These are phyloP conservation scores for Trinorchestia longiramus DNA, from an alignment of 1,140 invertebrate genomes.

Conservation along the genomic window DNA sequence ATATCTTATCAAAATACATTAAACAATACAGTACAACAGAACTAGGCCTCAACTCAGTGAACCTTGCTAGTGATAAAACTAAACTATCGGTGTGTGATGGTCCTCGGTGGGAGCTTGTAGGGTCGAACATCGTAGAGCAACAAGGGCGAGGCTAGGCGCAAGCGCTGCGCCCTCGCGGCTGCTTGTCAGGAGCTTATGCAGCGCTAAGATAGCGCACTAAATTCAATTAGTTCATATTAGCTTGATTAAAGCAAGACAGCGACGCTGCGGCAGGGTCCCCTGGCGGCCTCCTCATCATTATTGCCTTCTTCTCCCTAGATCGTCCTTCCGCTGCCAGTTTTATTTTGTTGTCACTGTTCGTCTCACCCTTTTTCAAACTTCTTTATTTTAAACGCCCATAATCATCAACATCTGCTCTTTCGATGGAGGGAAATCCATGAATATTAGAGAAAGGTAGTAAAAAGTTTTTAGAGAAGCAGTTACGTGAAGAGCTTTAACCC, in stretches of 20 bases:
- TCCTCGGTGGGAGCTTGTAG: neutral
- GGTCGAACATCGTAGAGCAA: neutral
- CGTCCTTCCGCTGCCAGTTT: neutral
- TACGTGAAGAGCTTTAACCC: neutral
- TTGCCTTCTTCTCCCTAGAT: neutral
- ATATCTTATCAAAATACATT: no score
- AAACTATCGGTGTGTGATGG: no score
- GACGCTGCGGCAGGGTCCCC: conserved; percentile 11
- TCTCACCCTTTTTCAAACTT: neutral
- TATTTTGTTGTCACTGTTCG: neutral
- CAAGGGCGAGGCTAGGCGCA: neutral
- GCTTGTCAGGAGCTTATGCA: conserved; percentile 19
- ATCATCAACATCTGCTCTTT: neutral
- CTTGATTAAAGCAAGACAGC: conserved; percentile 48
- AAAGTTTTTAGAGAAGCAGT: neutral
- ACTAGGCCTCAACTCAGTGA: no score
- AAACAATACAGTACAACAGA: no score
- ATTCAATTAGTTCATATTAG: conserved; percentile 53
- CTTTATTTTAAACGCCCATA: neutral
- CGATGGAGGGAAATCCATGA: neutral
- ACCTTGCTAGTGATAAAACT: no score
- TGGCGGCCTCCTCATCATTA: conserved; percentile 3
- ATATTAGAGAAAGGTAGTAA: neutral
- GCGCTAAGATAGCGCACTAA: conserved; percentile 45
- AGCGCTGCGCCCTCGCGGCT: neutral